A percentile compares a stretch with the other conserved stretches of the same genome.
phyloP scores from a whole-genome alignment of 2,888 invertebrate genomes.

The Notodonta ziczac region DNA sequence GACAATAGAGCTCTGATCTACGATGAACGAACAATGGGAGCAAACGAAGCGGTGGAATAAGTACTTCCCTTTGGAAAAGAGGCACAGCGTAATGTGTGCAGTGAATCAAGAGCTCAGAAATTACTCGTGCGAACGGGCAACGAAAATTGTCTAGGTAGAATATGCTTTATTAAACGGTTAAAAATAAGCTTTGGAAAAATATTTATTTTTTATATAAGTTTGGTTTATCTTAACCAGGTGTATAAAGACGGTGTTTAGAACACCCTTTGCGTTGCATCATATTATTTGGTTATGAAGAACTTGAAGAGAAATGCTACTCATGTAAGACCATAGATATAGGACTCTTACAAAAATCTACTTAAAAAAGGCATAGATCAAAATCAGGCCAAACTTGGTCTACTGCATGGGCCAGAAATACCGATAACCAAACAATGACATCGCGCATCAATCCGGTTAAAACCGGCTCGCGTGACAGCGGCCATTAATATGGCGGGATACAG shows the following conservation, averaged over 20 bases:
- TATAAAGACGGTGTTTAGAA: too few relatives aligned
- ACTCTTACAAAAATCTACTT: too few relatives aligned
- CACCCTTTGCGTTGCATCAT: too few relatives aligned
- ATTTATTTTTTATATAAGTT: too few relatives aligned
- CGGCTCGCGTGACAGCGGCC: constrained; percentile 60
- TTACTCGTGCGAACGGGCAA: neutral
- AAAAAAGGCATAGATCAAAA: too few relatives aligned
- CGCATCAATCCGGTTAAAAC: constrained; percentile 54
- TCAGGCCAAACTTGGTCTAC: neutral
- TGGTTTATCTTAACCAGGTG: too few relatives aligned
- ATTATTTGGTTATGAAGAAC: too few relatives aligned
- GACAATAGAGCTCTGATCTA: constrained; percentile 38
- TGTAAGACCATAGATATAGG: too few relatives aligned
- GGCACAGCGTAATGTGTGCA: constrained; percentile 18
- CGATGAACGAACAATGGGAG: constrained; percentile 29
- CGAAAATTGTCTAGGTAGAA: too few relatives aligned
- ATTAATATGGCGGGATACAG: constrained; percentile 51
- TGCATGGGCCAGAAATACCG: constrained; percentile 27
- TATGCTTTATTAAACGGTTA: too few relatives aligned
- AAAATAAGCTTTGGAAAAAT: too few relatives aligned
- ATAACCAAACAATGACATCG: constrained; percentile 45
- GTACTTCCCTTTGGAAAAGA: constrained; percentile 25
- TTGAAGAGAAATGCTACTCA: too few relatives aligned
- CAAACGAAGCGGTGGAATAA: constrained; percentile 30
- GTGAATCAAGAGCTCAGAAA: constrained; percentile 22